Evolutionary conservation across 2,797 vertebrate species (phyloP).

Genomic region (Rhadinocentrus ornatus): DNA sequence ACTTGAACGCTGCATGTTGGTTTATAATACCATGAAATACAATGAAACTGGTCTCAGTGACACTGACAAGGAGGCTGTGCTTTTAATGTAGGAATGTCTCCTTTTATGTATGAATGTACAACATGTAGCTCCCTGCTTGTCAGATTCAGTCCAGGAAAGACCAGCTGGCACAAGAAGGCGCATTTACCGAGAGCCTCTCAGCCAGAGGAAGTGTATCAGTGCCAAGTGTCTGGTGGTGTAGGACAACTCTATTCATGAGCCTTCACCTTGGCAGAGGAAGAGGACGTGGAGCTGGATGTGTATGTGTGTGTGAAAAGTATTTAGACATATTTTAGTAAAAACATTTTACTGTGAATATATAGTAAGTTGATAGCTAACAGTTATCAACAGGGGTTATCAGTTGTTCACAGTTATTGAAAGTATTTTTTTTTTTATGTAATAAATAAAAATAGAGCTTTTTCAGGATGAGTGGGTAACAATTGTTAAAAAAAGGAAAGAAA

Average conservation of each 20-base stretch:
- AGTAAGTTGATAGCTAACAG: background rate
- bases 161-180: constrained; percentile 53
- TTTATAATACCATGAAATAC: constrained; percentile 8
- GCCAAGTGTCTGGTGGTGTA: constrained; percentile 65
- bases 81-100: background rate
- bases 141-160: constrained; percentile 52
- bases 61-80: constrained; percentile 5
- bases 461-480: background rate
- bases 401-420: no score
- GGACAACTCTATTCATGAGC: constrained; percentile 65
- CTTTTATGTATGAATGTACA: constrained; percentile 7
- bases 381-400: background rate
- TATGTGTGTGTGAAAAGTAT: background rate
- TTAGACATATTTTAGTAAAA: background rate
- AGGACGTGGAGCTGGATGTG: constrained; percentile 6
- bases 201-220: constrained; percentile 64
- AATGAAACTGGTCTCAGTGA: background rate
- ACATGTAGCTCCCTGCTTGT: constrained; percentile 19
- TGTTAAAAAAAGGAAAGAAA: background rate
- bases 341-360: background rate
- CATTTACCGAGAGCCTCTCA: constrained; percentile 43
- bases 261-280: constrained; percentile 64
- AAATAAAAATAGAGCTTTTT: background rate
- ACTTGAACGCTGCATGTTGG: background rate
- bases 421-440: no score